These are phyloP conservation scores for Myodes glareolus DNA, from an alignment of 2,113 vertebrate species.

Conservation along the genomic window DNA sequence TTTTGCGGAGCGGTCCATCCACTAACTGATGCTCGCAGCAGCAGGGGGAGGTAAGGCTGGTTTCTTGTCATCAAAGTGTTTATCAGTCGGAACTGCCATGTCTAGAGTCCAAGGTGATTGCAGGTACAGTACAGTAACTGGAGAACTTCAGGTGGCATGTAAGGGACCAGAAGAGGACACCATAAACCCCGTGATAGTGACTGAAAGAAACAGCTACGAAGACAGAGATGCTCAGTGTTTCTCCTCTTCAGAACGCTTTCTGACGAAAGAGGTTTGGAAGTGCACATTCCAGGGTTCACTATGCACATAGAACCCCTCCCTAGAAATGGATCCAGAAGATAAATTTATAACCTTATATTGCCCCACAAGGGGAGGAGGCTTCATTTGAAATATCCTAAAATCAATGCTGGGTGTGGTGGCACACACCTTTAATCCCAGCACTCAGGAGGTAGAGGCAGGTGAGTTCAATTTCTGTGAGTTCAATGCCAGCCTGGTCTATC, in stretches of 20 bases:
- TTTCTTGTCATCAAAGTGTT: neutral
- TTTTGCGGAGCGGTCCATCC: too few relatives aligned
- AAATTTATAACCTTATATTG: conserved; percentile 1
- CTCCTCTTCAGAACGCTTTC: neutral
- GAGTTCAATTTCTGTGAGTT: neutral
- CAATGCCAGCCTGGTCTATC: neutral
- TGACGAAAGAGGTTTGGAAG: too few relatives aligned
- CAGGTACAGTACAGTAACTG: neutral
- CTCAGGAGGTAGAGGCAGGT: neutral
- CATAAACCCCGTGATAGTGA: neutral
- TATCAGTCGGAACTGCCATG: too few relatives aligned
- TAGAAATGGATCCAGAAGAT: neutral
- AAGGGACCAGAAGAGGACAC: neutral
- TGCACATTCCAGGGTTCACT: neutral
- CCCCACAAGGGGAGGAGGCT: neutral
- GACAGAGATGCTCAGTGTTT: too few relatives aligned
- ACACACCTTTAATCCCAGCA: neutral
- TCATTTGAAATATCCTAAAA: neutral
- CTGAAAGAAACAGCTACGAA: neutral
- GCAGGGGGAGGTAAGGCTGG: neutral
- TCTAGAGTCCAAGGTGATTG: neutral
- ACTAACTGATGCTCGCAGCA: neutral
- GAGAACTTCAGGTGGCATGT: neutral
- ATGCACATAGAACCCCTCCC: neutral
- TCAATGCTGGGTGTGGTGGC: neutral